phyloP scores from a whole-genome alignment of 53 echinoderm and acorn worm genomes.

The Luidia sarsii region DNA sequence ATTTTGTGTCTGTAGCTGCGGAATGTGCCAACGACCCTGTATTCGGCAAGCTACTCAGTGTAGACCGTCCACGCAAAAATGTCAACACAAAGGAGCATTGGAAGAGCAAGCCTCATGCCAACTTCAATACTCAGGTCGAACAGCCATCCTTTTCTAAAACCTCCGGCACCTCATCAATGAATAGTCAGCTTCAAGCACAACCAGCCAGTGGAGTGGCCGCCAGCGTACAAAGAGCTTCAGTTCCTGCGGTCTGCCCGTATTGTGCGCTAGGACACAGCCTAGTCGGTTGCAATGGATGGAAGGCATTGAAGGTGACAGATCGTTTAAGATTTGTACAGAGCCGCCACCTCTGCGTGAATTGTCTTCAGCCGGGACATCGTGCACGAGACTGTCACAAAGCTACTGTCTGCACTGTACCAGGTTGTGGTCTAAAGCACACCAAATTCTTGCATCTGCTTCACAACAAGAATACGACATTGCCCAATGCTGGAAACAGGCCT shows the following conservation, averaged over 20 bases:
- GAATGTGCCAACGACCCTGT: conserved; percentile 22
- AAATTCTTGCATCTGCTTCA: conserved; percentile 63
- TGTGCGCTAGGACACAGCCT: not conserved
- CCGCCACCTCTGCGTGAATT: conserved; percentile 57
- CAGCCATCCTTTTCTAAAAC: not conserved
- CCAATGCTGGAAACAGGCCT: not conserved
- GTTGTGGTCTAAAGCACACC: conserved; percentile 65
- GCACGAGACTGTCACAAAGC: conserved; percentile 32
- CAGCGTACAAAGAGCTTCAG: not conserved
- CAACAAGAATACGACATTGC: not conserved
- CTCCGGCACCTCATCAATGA: not conserved
- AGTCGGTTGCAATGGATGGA: conserved; percentile 5
- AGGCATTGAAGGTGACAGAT: not conserved
- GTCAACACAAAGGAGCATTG: not conserved
- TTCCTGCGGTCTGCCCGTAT: not conserved
- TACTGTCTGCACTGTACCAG: conserved; percentile 47
- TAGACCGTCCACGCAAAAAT: not conserved
- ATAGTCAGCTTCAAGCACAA: not conserved
- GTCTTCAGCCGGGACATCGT: conserved; percentile 50
- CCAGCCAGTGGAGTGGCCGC: not conserved
- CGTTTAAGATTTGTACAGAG: conserved; percentile 42
- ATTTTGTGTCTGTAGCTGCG: conserved; percentile 41
- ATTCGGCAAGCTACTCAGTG: conserved; percentile 10
- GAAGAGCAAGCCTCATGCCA: conserved; percentile 16
- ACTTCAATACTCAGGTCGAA: conserved; percentile 7